These are phyloP conservation scores for Lepas anatifera DNA, from an alignment of 2,888 invertebrate genomes.

Conservation along the genomic window DNA sequence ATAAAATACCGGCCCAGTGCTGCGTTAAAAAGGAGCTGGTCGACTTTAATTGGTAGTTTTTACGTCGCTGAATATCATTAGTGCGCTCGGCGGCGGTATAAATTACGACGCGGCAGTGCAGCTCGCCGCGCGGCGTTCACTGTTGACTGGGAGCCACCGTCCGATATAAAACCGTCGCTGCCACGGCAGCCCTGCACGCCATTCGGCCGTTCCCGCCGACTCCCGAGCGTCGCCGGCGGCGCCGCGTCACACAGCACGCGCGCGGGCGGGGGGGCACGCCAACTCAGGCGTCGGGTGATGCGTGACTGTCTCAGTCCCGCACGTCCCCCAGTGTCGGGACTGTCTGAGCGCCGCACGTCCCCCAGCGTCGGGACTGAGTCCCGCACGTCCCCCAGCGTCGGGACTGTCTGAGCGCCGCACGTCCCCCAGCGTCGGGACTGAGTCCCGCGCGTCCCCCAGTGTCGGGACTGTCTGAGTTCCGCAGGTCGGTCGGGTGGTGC, in stretches of 20 bases:
- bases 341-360: background rate
- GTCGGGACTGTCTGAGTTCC: too few relatives aligned
- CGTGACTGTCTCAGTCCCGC: too few relatives aligned
- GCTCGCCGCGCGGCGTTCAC: background rate
- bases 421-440: background rate
- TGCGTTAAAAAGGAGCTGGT: constrained; percentile 11
- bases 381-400: background rate
- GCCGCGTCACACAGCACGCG: background rate
- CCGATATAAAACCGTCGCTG: background rate
- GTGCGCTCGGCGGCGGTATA: constrained; percentile 4
- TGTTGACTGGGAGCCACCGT: background rate
- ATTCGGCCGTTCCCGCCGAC: too few relatives aligned
- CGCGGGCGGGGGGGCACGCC: too few relatives aligned
- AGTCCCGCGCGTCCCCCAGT: background rate
- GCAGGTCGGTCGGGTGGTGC: too few relatives aligned
- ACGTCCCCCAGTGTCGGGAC: too few relatives aligned
- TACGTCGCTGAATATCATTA: constrained; percentile 12
- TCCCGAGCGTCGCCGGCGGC: background rate
- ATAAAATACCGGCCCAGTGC: constrained; percentile 9
- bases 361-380: too few relatives aligned
- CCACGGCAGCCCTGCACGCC: background rate
- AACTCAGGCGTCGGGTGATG: too few relatives aligned
- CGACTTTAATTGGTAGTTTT: constrained; percentile 12
- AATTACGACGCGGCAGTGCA: background rate
- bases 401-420: background rate